These are phyloP conservation scores for Amphipoea oculea DNA, from an alignment of 2,888 invertebrate genomes.

Conservation along the genomic window DNA sequence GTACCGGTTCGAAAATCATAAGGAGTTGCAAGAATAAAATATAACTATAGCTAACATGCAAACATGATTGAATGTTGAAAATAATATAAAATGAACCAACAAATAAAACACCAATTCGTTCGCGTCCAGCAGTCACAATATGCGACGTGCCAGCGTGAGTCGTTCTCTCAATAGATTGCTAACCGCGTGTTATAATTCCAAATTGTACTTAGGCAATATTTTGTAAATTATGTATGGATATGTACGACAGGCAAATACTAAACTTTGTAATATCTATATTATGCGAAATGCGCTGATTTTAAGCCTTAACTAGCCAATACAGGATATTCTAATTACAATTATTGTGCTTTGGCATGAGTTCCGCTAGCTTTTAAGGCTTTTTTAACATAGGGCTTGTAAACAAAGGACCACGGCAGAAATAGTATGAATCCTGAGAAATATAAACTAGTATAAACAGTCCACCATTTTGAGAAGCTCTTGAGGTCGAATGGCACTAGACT, in stretches of 20 bases:
- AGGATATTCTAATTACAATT: conserved; percentile 30
- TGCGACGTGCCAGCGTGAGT: conserved; percentile 7
- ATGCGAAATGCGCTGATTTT: conserved; percentile 43
- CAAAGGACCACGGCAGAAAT: conserved; percentile 92
- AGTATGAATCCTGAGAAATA: conserved; percentile 93
- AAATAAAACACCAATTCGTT: conserved; percentile 9
- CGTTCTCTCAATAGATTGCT: background rate
- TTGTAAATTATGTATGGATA: conserved; percentile 40
- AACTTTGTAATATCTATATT: conserved; percentile 28
- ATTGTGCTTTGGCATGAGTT: conserved; percentile 45
- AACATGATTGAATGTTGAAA: conserved; percentile 39
- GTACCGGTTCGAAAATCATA: background rate
- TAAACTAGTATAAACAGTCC: conserved; percentile 91
- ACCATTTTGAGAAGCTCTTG: conserved; percentile 93
- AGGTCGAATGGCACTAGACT: conserved; percentile 94
- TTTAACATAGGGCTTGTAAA: conserved; percentile 87
- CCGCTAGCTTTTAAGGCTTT: conserved; percentile 48
- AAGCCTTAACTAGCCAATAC: conserved; percentile 38
- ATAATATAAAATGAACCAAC: conserved; percentile 23
- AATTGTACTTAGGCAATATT: conserved; percentile 53
- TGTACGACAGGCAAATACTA: conserved; percentile 52
- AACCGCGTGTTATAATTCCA: conserved; percentile 9
- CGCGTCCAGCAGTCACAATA: conserved; percentile 24
- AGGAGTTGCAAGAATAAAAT: background rate
- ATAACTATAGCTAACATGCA: conserved; percentile 19